A percentile compares a stretch with the other conserved stretches of the same genome.
Conservation (phyloP, 2,797 vertebrate genomes). For the Liparis tanakae region DNA sequence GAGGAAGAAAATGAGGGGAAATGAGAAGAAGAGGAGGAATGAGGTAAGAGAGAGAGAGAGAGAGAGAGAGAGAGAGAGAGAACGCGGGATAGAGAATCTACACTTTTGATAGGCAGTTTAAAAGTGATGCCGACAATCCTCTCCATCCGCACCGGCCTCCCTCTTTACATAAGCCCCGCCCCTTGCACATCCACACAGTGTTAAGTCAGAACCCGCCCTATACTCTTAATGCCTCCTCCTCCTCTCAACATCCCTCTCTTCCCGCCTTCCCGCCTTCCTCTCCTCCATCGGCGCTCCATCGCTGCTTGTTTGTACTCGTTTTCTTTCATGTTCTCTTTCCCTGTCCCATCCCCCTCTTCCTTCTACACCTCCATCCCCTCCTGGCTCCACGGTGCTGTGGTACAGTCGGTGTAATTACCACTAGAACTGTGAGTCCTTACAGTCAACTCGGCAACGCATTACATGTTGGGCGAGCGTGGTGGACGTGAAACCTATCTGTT, state of each 20-base stretch:
- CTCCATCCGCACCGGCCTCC: constrained; percentile 14
- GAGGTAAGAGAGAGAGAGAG: too few relatives aligned
- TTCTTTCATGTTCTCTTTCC: not conserved
- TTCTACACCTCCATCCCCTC: not conserved
- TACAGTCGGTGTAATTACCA: constrained; percentile 59
- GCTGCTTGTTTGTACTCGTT: not conserved
- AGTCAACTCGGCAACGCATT: not conserved
- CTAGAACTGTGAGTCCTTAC: constrained; percentile 7
- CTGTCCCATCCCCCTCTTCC: not conserved
- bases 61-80: not conserved
- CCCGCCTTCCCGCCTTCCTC: not conserved
- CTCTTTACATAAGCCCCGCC: constrained; percentile 27
- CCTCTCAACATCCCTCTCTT: not conserved
- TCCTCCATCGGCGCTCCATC: not conserved
- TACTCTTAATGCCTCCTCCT: not conserved
- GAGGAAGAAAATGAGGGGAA: not conserved
- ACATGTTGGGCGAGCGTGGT: too few relatives aligned
- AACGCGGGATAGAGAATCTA: not conserved
- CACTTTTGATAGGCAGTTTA: constrained; percentile 47
- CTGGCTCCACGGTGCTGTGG: constrained; percentile 4
- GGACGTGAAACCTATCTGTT: too few relatives aligned
- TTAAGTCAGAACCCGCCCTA: constrained; percentile 19
- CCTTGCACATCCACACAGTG: constrained; percentile 27
- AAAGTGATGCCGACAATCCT: constrained; percentile 39
- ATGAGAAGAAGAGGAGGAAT: not conserved